Evolutionary conservation across 2,797 vertebrate genomes (phyloP).

Genomic region (Sebastiscus tertius): DNA sequence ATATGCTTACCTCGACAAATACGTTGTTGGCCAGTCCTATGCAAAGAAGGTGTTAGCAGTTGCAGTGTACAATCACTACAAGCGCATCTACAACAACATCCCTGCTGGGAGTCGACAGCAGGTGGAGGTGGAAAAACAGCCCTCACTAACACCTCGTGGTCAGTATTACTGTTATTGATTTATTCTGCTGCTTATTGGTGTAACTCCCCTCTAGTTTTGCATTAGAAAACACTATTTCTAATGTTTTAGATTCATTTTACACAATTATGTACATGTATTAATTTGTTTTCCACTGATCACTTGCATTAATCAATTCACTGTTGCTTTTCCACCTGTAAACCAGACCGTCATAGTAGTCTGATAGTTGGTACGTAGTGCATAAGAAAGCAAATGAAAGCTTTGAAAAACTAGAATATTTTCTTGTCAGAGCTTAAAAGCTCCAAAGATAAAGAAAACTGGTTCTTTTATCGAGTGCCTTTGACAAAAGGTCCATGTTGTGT

Average conservation of each 20-base stretch:
- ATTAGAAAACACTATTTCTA: neutral
- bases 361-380: neutral
- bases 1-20: slow-evolving; percentile 98
- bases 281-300: neutral
- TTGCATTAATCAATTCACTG: neutral
- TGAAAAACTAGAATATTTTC: neutral
- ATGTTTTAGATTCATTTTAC: neutral
- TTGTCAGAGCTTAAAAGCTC: neutral
- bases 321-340: neutral
- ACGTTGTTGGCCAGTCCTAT: slow-evolving; percentile 96
- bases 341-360: neutral
- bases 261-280: neutral
- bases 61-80: slow-evolving; percentile 99
- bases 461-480: neutral
- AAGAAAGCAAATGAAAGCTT: neutral
- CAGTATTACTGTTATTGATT: slow-evolving; percentile 64
- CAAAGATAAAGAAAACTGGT: neutral
- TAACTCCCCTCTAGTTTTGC: neutral
- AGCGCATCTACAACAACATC: slow-evolving; percentile 98
- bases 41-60: slow-evolving; percentile 98
- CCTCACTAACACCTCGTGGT: slow-evolving; percentile 94
- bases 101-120: slow-evolving; percentile 91
- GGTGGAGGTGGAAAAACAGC: slow-evolving; percentile 93
- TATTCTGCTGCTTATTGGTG: neutral
- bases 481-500: neutral